Conservation (phyloP, 2,888 invertebrate species). For the Sericinus montela region DNA sequence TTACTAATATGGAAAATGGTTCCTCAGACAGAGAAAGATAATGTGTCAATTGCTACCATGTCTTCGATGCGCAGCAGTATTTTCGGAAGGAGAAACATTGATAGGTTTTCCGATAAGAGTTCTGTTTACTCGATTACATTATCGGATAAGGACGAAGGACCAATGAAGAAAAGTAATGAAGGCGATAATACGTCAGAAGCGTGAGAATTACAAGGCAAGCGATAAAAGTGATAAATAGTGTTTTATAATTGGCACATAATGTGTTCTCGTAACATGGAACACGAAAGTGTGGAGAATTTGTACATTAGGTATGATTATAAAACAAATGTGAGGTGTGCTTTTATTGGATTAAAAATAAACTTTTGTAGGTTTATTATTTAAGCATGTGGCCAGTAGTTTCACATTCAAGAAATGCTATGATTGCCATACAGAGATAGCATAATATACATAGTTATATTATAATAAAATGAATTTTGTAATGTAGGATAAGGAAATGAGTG, state of each 20-base stretch:
- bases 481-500: conserved; percentile 28
- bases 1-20: conserved; percentile 78
- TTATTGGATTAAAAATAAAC: conserved; percentile 4
- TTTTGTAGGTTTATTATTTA: conserved; percentile 15
- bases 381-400: conserved; percentile 26
- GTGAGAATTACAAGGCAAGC: conserved; percentile 32
- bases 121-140: conserved; percentile 72
- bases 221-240: background rate
- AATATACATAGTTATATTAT: conserved; percentile 3
- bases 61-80: conserved; percentile 63
- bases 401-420: conserved; percentile 26
- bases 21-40: conserved; percentile 73
- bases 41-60: conserved; percentile 63
- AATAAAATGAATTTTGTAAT: conserved; percentile 8
- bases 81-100: conserved; percentile 59
- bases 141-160: conserved; percentile 66
- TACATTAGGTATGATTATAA: background rate
- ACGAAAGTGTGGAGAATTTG: conserved; percentile 2
- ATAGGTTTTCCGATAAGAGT: conserved; percentile 66
- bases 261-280: conserved; percentile 18
- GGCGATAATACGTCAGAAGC: conserved; percentile 75
- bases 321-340: background rate
- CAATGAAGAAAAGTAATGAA: conserved; percentile 51
- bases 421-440: conserved; percentile 35
- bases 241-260: conserved; percentile 20